Evolutionary conservation across 1,140 invertebrate genomes (phyloP).

Genomic region (Rhynchophorus ferrugineus): DNA sequence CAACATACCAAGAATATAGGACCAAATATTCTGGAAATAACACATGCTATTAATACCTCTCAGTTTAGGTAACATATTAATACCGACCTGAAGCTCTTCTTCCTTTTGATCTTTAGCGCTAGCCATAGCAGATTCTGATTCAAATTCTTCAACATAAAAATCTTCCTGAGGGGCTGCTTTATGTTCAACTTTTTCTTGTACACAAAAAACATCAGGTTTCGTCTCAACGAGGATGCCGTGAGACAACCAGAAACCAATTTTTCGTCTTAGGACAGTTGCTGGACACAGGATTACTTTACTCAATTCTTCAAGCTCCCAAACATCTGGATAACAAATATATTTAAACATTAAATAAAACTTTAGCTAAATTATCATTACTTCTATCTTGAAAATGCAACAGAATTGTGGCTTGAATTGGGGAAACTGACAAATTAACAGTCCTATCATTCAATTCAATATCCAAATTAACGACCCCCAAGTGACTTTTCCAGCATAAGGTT

Average conservation of each 20-base stretch:
- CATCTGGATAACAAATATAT: slow-evolving; percentile 43
- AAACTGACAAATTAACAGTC: slow-evolving; percentile 75
- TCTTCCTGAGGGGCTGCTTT: slow-evolving; percentile 47
- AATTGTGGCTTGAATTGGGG: slow-evolving; percentile 89
- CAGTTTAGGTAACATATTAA: too few relatives aligned
- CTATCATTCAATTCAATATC: slow-evolving; percentile 84
- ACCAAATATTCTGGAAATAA: slow-evolving; percentile 73
- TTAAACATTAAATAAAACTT: background rate
- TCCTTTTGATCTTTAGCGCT: slow-evolving; percentile 87
- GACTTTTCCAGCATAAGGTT: slow-evolving; percentile 89
- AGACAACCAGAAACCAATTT: slow-evolving; percentile 88
- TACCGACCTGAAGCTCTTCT: slow-evolving; percentile 82
- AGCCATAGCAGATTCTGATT: slow-evolving; percentile 86
- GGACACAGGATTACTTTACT: slow-evolving; percentile 78
- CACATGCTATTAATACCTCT: too few relatives aligned
- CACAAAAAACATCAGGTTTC: slow-evolving; percentile 62
- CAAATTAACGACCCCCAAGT: slow-evolving; percentile 85
- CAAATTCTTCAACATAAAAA: slow-evolving; percentile 80
- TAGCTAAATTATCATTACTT: slow-evolving; percentile 47
- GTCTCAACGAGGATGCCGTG: slow-evolving; percentile 75
- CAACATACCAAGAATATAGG: slow-evolving; percentile 93
- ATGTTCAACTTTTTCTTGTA: slow-evolving; percentile 65
- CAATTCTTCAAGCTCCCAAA: slow-evolving; percentile 80
- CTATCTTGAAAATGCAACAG: slow-evolving; percentile 92
- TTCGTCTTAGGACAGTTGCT: slow-evolving; percentile 69